A percentile compares a stretch with the other conserved stretches of the same genome.
Conservation (phyloP, 1,140 invertebrate genomes). For the Ceratina calcarata region DNA sequence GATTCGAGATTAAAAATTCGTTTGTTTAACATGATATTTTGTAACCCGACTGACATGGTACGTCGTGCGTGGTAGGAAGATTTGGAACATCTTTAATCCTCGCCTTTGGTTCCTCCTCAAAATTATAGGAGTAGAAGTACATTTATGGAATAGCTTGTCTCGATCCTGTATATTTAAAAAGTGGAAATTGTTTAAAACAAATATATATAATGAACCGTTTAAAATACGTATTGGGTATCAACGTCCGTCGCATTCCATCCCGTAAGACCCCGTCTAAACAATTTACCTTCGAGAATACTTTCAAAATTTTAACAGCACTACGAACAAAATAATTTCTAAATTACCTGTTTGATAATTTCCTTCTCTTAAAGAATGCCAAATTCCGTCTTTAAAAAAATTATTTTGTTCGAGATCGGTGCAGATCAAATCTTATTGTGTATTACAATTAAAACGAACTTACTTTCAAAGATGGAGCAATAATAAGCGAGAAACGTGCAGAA, state of each 20-base stretch:
- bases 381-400: no score
- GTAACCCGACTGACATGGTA: slow-evolving; percentile 21
- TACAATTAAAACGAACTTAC: background rate
- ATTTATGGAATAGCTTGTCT: background rate
- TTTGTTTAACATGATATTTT: slow-evolving; percentile 20
- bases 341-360: no score
- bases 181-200: background rate
- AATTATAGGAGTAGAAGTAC: slow-evolving; percentile 18
- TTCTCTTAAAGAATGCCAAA: no score
- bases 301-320: background rate
- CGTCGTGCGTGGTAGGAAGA: background rate
- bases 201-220: slow-evolving; percentile 60
- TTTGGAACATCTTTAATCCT: background rate
- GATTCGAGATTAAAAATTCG: background rate
- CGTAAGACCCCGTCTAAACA: slow-evolving; percentile 41
- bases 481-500: background rate
- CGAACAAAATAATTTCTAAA: background rate
- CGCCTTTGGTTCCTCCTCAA: slow-evolving; percentile 12
- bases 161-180: background rate
- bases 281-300: background rate
- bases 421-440: background rate
- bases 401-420: no score
- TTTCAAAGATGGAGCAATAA: background rate
- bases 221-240: slow-evolving; percentile 55
- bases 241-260: slow-evolving; percentile 40